Conservation (phyloP, 2,113 vertebrate genomes). For the Apistogramma diplotaenia region DNA sequence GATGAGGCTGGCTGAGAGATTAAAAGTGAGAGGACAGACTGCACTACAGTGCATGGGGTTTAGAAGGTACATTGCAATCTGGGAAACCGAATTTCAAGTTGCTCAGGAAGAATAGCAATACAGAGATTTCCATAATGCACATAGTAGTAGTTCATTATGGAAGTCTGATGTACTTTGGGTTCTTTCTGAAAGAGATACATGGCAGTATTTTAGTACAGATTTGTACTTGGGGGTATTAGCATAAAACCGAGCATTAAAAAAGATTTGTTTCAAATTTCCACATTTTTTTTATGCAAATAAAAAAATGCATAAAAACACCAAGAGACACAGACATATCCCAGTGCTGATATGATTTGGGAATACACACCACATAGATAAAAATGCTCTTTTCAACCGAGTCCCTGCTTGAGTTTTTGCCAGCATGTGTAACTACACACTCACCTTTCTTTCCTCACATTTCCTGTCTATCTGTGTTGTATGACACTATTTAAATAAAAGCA, state of each 20-base stretch:
- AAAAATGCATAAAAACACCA: neutral
- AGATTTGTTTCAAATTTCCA: neutral
- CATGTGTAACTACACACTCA: neutral
- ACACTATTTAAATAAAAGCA: neutral
- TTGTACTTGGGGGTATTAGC: neutral
- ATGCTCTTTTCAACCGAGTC: neutral
- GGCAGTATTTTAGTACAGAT: neutral
- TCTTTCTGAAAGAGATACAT: too few species aligned
- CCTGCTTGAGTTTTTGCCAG: neutral
- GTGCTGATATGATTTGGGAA: neutral
- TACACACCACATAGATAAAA: neutral
- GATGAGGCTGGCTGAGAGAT: conserved; percentile 48
- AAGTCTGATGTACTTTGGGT: too few species aligned
- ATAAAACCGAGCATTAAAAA: neutral
- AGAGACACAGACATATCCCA: too few species aligned
- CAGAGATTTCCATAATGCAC: neutral
- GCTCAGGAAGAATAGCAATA: neutral
- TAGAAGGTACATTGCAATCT: conserved; percentile 47
- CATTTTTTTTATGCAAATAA: neutral
- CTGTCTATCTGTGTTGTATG: neutral
- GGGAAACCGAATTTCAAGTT: conserved; percentile 4
- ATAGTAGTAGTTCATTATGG: neutral
- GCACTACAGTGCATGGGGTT: conserved; percentile 7
- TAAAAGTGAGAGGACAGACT: conserved; percentile 45
- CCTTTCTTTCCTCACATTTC: neutral